Conservation (phyloP, 2,797 vertebrate genomes). For the Prunella strophiata region DNA sequence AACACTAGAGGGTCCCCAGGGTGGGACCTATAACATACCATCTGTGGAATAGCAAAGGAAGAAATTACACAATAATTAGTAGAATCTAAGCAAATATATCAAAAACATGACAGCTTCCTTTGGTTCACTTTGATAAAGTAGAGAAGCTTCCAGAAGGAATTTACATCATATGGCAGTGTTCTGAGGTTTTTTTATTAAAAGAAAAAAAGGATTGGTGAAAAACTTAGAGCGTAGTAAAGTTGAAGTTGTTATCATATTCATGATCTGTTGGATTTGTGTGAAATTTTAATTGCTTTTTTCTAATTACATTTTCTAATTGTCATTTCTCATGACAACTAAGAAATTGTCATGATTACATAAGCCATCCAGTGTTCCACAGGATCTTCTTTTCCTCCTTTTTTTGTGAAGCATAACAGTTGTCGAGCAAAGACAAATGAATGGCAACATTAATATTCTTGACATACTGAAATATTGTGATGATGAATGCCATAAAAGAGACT, state of each 20-base stretch:
- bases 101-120: neutral
- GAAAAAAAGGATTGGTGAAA: neutral
- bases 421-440: constrained; percentile 46
- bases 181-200: neutral
- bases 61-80: neutral
- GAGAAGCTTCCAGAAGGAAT: neutral
- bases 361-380: neutral
- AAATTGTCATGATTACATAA: neutral
- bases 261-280: neutral
- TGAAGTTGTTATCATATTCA: neutral
- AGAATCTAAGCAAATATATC: neutral
- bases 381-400: neutral
- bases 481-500: constrained; percentile 20
- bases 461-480: constrained; percentile 4
- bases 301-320: neutral
- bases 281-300: neutral
- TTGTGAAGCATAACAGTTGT: neutral
- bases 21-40: neutral
- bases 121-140: neutral
- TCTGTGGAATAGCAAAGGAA: neutral
- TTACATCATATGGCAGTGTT: neutral
- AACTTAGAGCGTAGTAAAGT: neutral
- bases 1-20: neutral
- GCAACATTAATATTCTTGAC: constrained; percentile 45
- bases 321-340: neutral